A percentile compares a stretch with the other conserved stretches of the same genome.
phyloP scores from a whole-genome alignment of 2,888 invertebrate species.

The Vesta saturnalis region DNA sequence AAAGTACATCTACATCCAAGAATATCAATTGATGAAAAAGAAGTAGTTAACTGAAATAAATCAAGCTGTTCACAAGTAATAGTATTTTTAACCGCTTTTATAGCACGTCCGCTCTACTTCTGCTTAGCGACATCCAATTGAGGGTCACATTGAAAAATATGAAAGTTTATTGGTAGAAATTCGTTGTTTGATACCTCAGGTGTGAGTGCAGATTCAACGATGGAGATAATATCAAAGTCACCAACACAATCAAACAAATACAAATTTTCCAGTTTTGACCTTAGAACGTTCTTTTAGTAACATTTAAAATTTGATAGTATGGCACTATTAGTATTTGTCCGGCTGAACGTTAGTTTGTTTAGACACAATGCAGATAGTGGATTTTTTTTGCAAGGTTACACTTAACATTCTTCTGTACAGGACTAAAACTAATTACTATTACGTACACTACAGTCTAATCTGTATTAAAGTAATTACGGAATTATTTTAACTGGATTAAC shows the following conservation, averaged over 20 bases:
- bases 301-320: background rate
- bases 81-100: background rate
- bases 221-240: background rate
- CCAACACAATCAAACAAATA: too few species aligned
- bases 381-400: too few species aligned
- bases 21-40: too few species aligned
- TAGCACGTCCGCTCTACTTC: background rate
- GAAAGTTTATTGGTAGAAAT: background rate
- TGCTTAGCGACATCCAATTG: background rate
- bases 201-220: background rate
- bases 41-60: too few species aligned
- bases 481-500: too few species aligned
- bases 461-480: too few species aligned
- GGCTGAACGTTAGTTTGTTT: background rate
- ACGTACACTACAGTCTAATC: too few species aligned
- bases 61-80: background rate
- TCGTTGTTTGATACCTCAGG: background rate
- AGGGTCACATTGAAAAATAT: background rate
- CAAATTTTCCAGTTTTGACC: background rate
- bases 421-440: too few species aligned
- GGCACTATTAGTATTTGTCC: background rate
- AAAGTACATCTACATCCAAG: too few species aligned
- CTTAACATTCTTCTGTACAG: too few species aligned
- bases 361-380: too few species aligned
- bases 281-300: background rate